A percentile compares a stretch with the other conserved stretches of the same genome.
phyloP scores from a whole-genome alignment of 2,797 vertebrate genomes.

The Sebastes umbrosus region DNA sequence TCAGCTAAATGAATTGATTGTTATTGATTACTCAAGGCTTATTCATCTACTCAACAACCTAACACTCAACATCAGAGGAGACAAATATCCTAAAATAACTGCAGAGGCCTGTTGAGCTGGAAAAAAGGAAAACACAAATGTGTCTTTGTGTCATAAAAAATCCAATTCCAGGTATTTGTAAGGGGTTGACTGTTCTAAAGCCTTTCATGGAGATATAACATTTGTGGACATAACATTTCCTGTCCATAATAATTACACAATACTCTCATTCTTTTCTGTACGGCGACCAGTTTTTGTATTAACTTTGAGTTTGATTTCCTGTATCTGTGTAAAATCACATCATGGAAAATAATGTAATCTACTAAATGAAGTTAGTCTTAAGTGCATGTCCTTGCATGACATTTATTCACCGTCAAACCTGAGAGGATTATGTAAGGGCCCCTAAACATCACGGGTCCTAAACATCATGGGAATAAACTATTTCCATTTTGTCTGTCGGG shows the following conservation, averaged over 20 bases:
- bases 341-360: neutral
- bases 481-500: slow-evolving; percentile 58
- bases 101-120: neutral
- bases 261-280: neutral
- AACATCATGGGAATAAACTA: slow-evolving; percentile 56
- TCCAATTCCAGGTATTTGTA: neutral
- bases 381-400: neutral
- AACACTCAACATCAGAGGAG: neutral
- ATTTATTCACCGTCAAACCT: slow-evolving; percentile 9
- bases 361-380: neutral
- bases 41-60: neutral
- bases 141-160: slow-evolving; percentile 25
- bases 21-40: neutral
- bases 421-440: slow-evolving; percentile 4
- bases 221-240: slow-evolving; percentile 11
- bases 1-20: neutral
- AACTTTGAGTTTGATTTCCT: neutral
- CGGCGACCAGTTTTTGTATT: neutral
- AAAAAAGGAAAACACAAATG: slow-evolving; percentile 17
- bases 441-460: neutral
- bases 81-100: neutral
- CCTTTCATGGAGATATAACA: slow-evolving; percentile 6
- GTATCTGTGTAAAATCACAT: neutral
- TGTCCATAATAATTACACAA: neutral
- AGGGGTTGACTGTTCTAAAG: neutral